Percentiles rank a stretch among this genome's conserved stretches.
Conservation (phyloP, 2,888 invertebrate species). For the Margaritifera margaritifera region DNA sequence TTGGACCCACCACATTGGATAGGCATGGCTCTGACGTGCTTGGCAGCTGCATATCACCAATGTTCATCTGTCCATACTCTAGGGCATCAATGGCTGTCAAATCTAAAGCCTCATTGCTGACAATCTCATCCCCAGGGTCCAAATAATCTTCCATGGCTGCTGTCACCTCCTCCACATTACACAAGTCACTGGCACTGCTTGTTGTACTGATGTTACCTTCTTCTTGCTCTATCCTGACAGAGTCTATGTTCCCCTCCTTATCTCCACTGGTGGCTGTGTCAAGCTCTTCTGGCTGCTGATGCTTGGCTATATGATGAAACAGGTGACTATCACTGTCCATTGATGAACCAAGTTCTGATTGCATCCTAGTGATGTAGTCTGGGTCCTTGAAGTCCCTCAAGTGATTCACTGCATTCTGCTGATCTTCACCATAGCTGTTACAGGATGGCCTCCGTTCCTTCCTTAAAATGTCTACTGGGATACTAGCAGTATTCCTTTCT, state of each 20-base stretch:
- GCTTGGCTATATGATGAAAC: conserved; percentile 10
- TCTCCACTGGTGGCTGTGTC: conserved; percentile 19
- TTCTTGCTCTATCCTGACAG: conserved; percentile 40
- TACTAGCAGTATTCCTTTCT: conserved; percentile 13
- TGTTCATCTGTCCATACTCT: conserved; percentile 24
- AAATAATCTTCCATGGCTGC: conserved; percentile 24
- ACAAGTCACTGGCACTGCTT: conserved; percentile 62
- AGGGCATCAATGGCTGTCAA: conserved; percentile 50
- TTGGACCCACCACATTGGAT: conserved; percentile 6
- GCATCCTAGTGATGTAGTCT: conserved; percentile 56
- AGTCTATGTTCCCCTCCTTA: conserved; percentile 27
- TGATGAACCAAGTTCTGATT: conserved; percentile 65
- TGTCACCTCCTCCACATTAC: conserved; percentile 40
- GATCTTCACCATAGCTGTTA: conserved; percentile 58
- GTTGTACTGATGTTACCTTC: conserved; percentile 45
- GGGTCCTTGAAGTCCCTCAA: conserved; percentile 68
- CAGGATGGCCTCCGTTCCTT: conserved; percentile 32
- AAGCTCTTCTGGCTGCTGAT: conserved; percentile 36
- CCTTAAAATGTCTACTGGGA: conserved; percentile 26
- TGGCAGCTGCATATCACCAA: conserved; percentile 20
- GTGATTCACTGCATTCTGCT: conserved; percentile 51
- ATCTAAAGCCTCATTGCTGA: conserved; percentile 54
- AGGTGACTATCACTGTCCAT: conserved; percentile 66
- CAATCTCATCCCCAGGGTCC: conserved; percentile 34
- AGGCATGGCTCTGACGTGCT: conserved; percentile 29